A percentile compares a stretch with the other conserved stretches of the same genome.
These are phyloP conservation scores for Bergia sp. DNA, from an alignment of 92 coral and sea anemone species.

Conservation along the genomic window DNA sequence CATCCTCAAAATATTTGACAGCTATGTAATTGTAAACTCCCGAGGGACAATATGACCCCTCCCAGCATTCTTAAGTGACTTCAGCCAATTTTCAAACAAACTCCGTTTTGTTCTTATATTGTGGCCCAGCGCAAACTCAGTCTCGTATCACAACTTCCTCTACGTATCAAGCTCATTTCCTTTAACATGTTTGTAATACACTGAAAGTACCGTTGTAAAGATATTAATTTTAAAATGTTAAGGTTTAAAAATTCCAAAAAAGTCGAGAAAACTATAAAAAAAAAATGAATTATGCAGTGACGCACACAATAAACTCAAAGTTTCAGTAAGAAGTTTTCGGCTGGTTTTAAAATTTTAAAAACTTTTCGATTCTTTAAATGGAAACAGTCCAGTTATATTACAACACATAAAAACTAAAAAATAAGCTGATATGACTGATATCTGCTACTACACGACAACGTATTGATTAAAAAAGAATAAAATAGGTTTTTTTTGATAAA, in stretches of 20 bases:
- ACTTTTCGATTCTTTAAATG: neutral
- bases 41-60: constrained; percentile 59
- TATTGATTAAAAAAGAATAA: too few relatives aligned
- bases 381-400: too few relatives aligned
- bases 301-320: neutral
- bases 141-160: constrained; percentile 2
- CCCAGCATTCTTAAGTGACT: constrained; percentile 63
- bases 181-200: neutral
- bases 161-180: constrained; percentile 23
- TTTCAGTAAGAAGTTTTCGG: too few relatives aligned
- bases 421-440: too few relatives aligned
- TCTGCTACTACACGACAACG: too few relatives aligned
- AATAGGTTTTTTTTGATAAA: too few relatives aligned
- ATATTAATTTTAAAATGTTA: neutral
- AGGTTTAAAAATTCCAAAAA: neutral
- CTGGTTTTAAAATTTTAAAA: neutral
- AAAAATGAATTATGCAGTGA: neutral
- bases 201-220: neutral
- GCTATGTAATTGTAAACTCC: constrained; percentile 56
- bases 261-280: neutral
- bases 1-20: constrained; percentile 66
- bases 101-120: constrained; percentile 31
- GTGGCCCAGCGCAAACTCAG: neutral
- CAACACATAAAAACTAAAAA: too few relatives aligned
- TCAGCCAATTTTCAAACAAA: constrained; percentile 40